Evolutionary conservation across 2,797 vertebrate genomes (phyloP).

Genomic region (Coreius guichenoti): DNA sequence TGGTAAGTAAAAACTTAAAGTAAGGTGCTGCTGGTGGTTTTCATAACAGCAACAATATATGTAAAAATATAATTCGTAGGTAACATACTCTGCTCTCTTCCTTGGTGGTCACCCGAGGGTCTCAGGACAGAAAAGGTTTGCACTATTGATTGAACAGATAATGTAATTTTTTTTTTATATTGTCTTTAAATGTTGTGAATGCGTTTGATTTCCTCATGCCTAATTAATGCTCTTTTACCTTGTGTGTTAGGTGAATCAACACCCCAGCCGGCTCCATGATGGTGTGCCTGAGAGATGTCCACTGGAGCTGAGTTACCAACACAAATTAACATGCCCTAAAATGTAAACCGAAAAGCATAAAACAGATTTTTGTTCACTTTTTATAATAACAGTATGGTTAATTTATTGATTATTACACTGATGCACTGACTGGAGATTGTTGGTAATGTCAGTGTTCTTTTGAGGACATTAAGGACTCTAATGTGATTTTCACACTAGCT

Average conservation of each 20-base stretch:
- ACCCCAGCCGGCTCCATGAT: not conserved
- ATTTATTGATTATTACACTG: not conserved
- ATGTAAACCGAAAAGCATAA: not conserved
- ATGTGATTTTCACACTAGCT: too few species aligned
- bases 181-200: not conserved
- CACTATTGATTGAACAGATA: not conserved
- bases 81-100: not conserved
- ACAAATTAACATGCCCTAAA: not conserved
- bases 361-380: too few species aligned
- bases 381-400: not conserved
- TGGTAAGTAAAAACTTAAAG: not conserved
- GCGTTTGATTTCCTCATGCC: not conserved
- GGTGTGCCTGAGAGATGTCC: too few species aligned
- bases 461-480: too few species aligned
- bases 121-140: not conserved
- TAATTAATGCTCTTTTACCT: not conserved
- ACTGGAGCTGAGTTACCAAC: too few species aligned
- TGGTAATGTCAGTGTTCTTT: not conserved
- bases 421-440: too few species aligned
- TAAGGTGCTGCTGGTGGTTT: not conserved
- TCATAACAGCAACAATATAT: not conserved
- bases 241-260: not conserved
- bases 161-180: not conserved
- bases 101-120: not conserved
- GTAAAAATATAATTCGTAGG: too few species aligned